Percentiles rank a stretch among this genome's conserved stretches.
These are phyloP conservation scores for Chelon auratus DNA, from an alignment of 2,797 vertebrate genomes.

Conservation along the genomic window DNA sequence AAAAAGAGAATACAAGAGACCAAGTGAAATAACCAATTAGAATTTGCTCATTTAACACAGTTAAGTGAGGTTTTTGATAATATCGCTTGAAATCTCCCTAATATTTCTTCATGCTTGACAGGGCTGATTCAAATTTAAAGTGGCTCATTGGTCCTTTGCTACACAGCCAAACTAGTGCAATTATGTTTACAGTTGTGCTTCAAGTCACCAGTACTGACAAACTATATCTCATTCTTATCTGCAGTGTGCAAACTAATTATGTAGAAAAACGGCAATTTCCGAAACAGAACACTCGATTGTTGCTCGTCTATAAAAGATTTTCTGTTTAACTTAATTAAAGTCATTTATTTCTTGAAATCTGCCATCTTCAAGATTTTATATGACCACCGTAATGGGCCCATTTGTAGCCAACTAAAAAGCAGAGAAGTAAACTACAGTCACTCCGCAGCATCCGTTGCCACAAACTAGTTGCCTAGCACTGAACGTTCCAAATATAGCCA, in stretches of 20 bases:
- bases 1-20: conserved; percentile 6
- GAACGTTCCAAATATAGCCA: conserved; percentile 7
- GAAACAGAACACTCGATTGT: background rate
- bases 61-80: conserved; percentile 18
- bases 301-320: background rate
- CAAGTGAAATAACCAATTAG: conserved; percentile 34
- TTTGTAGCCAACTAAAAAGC: background rate
- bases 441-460: background rate
- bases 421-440: conserved; percentile 2
- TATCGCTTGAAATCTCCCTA: conserved; percentile 6
- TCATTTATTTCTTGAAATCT: conserved; percentile 9
- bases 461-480: conserved; percentile 1
- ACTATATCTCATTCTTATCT: conserved; percentile 17
- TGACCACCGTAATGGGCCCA: background rate
- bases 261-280: conserved; percentile 9
- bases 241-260: conserved; percentile 34
- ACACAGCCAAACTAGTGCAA: conserved; percentile 21
- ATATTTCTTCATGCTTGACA: conserved; percentile 24
- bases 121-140: conserved; percentile 4
- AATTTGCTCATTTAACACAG: conserved; percentile 35
- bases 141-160: conserved; percentile 6
- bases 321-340: background rate
- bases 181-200: conserved; percentile 2
- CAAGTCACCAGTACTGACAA: background rate
- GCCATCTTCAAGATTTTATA: background rate